Base-by-base conservation (phyloP, 2,888 invertebrate species). In the Pollenia griseotomentosa region DNA sequence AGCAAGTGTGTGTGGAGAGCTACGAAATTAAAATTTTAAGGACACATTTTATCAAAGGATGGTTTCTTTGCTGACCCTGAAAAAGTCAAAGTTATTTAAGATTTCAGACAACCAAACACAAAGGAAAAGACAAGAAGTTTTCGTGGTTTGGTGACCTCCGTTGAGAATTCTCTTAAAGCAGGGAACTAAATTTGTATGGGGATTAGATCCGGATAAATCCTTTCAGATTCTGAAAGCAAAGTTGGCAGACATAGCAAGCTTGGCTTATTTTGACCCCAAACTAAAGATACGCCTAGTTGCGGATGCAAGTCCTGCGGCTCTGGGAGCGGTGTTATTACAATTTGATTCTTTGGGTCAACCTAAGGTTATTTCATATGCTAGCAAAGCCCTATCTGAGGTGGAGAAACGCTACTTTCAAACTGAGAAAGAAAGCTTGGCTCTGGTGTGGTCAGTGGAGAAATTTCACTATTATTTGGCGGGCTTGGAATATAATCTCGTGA, bases 271-370 rank as follows among this genome's bases (percentile, higher is more conserved):
- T 70, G 88, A 92, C 73, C 88, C 85, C 42, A 83, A 88, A 5
- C 88, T 89, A 7, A 86, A 83, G 46, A 91, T 92, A 6, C 88
- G 90, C 68, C 87, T 92, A 0, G 88, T 91, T 23, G 91, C 91
- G 7, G 92, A 92, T 80, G 92, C 91, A 12, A 92, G 90, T 46
- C 91, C 91, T 6, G 91, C 91, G 1, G 91, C 88, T 0, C 59
- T 92, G 7, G 91, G 92, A 2, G 90, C 68, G 12, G 66, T 78
- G 10, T 42, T 79, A 42, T 40, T 79, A 16, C 70, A 70, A 53
- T 74, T 42, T 61, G 46, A 77, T 48, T 3, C 2, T 16, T 19
- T 19, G 2, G 63, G 42, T n/a, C 65, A 66, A 10, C 23, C 70
- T 53, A 48, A 65, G 19, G 77, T 87, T 5, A 85, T 87, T n/a